Evolutionary conservation across 2,797 vertebrate genomes (phyloP), one percentile per base, ranked within the genome.

Genomic region (Helicolenus hilgendorfi): DNA sequence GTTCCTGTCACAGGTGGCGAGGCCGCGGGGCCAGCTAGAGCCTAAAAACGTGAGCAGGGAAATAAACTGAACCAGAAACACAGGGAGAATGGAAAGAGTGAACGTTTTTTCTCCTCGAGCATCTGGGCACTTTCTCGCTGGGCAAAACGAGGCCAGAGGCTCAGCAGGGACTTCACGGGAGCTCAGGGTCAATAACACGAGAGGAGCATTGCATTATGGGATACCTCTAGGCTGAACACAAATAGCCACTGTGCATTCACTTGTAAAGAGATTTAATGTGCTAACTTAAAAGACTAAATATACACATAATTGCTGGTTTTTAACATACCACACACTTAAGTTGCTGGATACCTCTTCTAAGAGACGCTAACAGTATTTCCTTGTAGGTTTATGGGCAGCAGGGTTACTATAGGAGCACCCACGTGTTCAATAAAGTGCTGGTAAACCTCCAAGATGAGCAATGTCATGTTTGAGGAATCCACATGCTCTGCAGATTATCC

Each of bases 271-370:
- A 64, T 88, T 81, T 79, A 75, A 86, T 63, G 58, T 60, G 68
- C 69, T n/a, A 73, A 89, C 45, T 75, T 90, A 81, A 87, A 88
- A 77, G 69, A 80, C 84, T 91, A 94, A 81, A 92, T 94, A 91
- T 91, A 89, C 33, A 83, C 53, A 89, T 90, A 92, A 92, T 89
- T 86, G 72, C 80, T 71, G 68, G 15, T 72, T 95, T 91, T 90
- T 79, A 83, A 87, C 82, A 82, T 71, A 81, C 86, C 86, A 67
- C 90, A 89, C 49, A 81, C 55, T 93, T 82, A 78, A 10, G 53
- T 83, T 83, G 81, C 85, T 87, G 68, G 65, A 94, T 86, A 45
- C 38, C n/a, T 77, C 77, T 53, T 81, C 45, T 41, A 80, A 84
- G 78, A 41, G 26, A 87, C 20, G 4, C 67, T 31, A 81, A 88